Evolutionary conservation across 2,113 vertebrate species (phyloP).

Genomic region (Micronycteris hirsuta): DNA sequence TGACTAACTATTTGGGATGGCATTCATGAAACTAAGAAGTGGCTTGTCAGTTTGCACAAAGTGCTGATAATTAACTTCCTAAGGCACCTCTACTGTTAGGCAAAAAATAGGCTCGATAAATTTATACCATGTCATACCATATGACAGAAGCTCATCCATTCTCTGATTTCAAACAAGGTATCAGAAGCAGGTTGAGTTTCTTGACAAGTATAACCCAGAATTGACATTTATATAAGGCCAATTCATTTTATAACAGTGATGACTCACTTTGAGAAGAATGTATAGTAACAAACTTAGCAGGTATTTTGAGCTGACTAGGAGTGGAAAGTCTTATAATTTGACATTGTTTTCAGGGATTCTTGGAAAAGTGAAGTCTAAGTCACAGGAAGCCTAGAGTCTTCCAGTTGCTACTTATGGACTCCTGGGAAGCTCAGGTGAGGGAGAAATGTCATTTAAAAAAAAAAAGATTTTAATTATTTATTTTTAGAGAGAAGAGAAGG

Average conservation of each 20-base stretch:
- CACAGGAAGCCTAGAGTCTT: slow-evolving; percentile 8
- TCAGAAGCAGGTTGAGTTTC: slow-evolving; percentile 56
- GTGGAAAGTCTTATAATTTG: slow-evolving; percentile 33
- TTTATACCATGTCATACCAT: slow-evolving; percentile 37
- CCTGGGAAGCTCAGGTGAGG: slow-evolving; percentile 34
- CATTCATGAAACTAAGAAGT: slow-evolving; percentile 58
- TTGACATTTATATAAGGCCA: slow-evolving; percentile 59
- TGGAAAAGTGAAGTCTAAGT: slow-evolving; percentile 44
- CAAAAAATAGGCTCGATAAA: slow-evolving; percentile 68
- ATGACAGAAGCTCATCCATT: slow-evolving; percentile 54
- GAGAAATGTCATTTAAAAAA: slow-evolving; percentile 15
- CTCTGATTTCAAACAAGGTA: slow-evolving; percentile 53
- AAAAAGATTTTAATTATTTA: too few relatives aligned
- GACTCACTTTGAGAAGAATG: slow-evolving; percentile 58
- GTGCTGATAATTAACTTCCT: slow-evolving; percentile 67
- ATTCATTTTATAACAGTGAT: slow-evolving; percentile 59
- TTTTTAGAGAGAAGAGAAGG: too few relatives aligned
- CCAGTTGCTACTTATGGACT: slow-evolving; percentile 45
- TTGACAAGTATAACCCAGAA: slow-evolving; percentile 59
- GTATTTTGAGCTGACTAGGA: slow-evolving; percentile 41
- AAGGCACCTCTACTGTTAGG: slow-evolving; percentile 34
- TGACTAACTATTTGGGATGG: slow-evolving; percentile 61
- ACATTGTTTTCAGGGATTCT: slow-evolving; percentile 36
- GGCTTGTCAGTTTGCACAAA: slow-evolving; percentile 65
- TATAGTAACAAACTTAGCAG: slow-evolving; percentile 30